These are phyloP conservation scores for Psittacula echo DNA, from an alignment of 2,797 vertebrate genomes.

Conservation along the genomic window DNA sequence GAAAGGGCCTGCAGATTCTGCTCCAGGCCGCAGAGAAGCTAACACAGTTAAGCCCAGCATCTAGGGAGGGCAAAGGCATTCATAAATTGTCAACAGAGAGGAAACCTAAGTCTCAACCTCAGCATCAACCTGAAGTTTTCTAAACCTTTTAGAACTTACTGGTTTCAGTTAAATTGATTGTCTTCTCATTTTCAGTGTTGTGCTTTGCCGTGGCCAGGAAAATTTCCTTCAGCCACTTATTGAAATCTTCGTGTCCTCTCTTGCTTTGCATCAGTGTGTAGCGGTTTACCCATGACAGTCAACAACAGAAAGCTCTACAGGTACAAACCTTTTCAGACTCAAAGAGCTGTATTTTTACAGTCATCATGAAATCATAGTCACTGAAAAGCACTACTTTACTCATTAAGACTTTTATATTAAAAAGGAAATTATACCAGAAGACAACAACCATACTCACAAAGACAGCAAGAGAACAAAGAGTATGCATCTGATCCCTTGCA, in stretches of 20 bases:
- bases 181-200: not conserved
- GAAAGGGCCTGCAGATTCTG: slow-evolving; percentile 45
- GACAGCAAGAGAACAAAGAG: not conserved
- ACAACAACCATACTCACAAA: not conserved
- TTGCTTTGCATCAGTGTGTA: not conserved
- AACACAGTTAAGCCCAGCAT: slow-evolving; percentile 32
- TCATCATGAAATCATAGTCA: not conserved
- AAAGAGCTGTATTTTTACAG: not conserved
- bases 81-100: slow-evolving; percentile 34
- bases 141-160: not conserved
- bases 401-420: not conserved
- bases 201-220: not conserved
- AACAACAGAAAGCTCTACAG: not conserved
- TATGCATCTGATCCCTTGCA: not conserved
- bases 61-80: slow-evolving; percentile 25
- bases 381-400: not conserved
- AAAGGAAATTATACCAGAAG: not conserved
- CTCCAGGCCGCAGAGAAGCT: not conserved
- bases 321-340: not conserved
- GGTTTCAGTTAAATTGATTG: not conserved
- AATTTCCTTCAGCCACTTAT: not conserved
- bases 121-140: slow-evolving; percentile 5
- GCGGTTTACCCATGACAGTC: not conserved
- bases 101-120: not conserved
- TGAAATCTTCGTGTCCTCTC: not conserved